Percentiles rank a stretch among this genome's conserved stretches.
Evolutionary conservation across 2,797 vertebrate species (phyloP).

Genomic region (Diglossa cyanea): DNA sequence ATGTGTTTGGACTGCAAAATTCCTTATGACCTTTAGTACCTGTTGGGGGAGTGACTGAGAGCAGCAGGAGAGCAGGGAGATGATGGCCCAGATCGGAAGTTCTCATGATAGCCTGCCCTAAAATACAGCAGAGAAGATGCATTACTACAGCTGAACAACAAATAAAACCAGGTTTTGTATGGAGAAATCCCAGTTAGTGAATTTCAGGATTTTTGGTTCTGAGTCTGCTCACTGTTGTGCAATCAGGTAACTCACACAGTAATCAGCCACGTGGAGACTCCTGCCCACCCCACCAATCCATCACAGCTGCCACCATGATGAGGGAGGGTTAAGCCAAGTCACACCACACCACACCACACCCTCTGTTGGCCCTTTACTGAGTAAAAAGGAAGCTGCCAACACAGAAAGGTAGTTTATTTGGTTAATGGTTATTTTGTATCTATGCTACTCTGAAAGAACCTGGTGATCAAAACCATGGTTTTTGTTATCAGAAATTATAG

Average conservation of each 20-base stretch:
- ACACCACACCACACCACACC: neutral
- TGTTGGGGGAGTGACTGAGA: slow-evolving; percentile 87
- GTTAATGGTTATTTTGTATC: neutral
- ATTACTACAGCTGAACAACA: neutral
- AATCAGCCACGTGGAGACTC: neutral
- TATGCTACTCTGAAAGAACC: neutral
- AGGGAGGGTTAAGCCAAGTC: neutral
- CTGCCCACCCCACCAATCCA: neutral
- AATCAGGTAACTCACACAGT: neutral
- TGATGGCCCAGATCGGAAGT: slow-evolving; percentile 70
- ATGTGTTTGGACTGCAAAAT: neutral
- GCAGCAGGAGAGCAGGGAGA: slow-evolving; percentile 79
- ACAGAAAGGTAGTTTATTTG: neutral
- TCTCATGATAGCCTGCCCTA: slow-evolving; percentile 84
- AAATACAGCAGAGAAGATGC: slow-evolving; percentile 58
- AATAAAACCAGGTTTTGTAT: neutral
- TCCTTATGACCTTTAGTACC: slow-evolving; percentile 79
- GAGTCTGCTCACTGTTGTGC: neutral
- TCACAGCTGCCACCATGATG: fast-evolving
- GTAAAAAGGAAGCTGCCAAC: neutral
- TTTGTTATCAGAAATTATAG: neutral
- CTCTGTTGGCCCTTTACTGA: neutral
- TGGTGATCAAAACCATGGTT: neutral
- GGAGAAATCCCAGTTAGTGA: neutral
- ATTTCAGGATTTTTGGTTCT: neutral